A percentile compares a stretch with the other conserved stretches of the same genome.
Evolutionary conservation across 2,888 invertebrate species (phyloP).

Genomic region (Dicranocentrus wangi): DNA sequence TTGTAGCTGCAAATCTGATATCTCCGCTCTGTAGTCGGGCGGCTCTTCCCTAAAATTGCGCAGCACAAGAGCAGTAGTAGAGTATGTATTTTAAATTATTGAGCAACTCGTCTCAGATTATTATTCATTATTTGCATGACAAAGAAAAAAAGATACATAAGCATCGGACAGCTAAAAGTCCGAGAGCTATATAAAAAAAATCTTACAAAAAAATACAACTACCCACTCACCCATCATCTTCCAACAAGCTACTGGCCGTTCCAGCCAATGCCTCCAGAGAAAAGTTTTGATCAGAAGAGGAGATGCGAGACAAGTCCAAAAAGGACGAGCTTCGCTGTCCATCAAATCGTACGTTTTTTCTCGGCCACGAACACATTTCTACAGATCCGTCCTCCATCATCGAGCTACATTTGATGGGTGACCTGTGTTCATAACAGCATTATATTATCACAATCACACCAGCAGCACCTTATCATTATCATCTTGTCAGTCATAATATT

Average conservation of each 20-base stretch:
- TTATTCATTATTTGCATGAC: too few species aligned
- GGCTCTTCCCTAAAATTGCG: too few species aligned
- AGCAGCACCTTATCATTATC: not conserved
- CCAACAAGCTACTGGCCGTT: slow-evolving; percentile 29
- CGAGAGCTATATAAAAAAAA: too few species aligned
- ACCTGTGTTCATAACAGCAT: slow-evolving; percentile 31
- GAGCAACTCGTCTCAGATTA: too few species aligned
- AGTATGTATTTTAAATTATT: not conserved
- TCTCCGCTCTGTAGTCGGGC: slow-evolving; percentile 56
- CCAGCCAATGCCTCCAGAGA: slow-evolving; percentile 42
- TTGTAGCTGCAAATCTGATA: slow-evolving; percentile 66
- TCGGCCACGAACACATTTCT: slow-evolving; percentile 19
- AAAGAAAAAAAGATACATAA: too few species aligned
- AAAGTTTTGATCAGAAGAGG: slow-evolving; percentile 17
- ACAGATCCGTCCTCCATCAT: slow-evolving; percentile 32
- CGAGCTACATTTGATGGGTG: slow-evolving; percentile 43
- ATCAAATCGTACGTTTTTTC: slow-evolving; percentile 10
- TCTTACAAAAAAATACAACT: not conserved
- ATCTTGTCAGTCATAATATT: not conserved
- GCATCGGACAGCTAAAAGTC: too few species aligned
- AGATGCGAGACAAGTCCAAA: slow-evolving; percentile 26
- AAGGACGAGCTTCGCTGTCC: slow-evolving; percentile 12
- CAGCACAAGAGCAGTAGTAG: not conserved
- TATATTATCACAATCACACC: not conserved
- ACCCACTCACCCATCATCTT: slow-evolving; percentile 41